Conservation (phyloP, 2,113 vertebrate species). For the Parotia lawesii region DNA sequence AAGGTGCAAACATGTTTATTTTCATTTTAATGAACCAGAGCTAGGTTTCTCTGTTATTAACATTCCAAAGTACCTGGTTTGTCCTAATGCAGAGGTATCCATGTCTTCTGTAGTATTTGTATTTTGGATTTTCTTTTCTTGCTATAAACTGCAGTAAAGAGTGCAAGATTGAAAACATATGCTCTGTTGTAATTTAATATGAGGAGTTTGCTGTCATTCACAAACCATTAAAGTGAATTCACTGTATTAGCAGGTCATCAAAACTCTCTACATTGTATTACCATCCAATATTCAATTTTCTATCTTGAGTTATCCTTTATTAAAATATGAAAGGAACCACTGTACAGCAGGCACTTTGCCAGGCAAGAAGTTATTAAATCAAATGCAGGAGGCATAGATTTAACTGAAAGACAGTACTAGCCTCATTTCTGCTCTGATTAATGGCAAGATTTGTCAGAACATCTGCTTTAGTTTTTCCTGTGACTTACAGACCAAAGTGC, state of each 20-base stretch:
- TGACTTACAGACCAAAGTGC: neutral
- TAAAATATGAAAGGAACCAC: neutral
- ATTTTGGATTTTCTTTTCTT: neutral
- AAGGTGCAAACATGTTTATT: neutral
- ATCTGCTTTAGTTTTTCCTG: neutral
- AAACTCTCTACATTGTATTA: conserved; percentile 22
- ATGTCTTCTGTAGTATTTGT: neutral
- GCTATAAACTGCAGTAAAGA: neutral
- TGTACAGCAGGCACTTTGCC: neutral
- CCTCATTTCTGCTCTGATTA: conserved; percentile 16
- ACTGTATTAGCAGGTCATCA: conserved; percentile 12
- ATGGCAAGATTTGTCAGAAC: neutral
- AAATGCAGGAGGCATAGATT: neutral
- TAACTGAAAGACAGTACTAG: neutral
- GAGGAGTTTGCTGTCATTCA: neutral
- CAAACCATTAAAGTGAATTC: conserved; percentile 14
- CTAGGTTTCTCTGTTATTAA: neutral
- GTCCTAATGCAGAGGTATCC: neutral
- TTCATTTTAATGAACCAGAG: neutral
- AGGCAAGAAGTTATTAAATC: conserved; percentile 36
- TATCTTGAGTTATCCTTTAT: neutral
- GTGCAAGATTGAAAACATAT: neutral
- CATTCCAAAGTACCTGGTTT: neutral
- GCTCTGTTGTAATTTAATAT: neutral
- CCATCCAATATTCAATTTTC: neutral